These are phyloP conservation scores for Microdon myrmicae DNA, from an alignment of 2,888 invertebrate genomes.

Conservation along the genomic window DNA sequence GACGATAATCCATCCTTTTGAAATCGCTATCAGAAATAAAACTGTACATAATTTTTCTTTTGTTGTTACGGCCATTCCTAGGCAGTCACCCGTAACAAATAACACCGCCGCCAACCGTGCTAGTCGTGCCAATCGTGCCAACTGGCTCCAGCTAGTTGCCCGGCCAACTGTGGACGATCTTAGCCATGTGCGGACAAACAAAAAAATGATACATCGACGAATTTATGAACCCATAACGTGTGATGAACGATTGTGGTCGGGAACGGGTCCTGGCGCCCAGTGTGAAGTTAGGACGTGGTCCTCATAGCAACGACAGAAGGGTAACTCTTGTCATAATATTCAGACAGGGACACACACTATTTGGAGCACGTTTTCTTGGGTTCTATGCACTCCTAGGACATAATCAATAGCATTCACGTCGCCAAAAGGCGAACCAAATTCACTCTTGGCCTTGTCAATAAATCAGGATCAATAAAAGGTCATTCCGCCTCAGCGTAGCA, in stretches of 20 bases:
- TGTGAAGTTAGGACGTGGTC: constrained; percentile 10
- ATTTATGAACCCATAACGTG: constrained; percentile 50
- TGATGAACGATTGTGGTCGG: constrained; percentile 45
- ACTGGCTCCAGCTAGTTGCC: constrained; percentile 5
- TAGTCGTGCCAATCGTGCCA: background rate
- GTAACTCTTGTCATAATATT: constrained; percentile 28
- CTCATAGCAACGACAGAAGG: constrained; percentile 18
- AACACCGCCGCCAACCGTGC: constrained; percentile 30
- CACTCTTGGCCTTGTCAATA: constrained; percentile 36
- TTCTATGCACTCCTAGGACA: constrained; percentile 25
- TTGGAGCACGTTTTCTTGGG: constrained; percentile 27
- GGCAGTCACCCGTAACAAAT: constrained; percentile 46
- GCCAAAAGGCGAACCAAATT: constrained; percentile 13
- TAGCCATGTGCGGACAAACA: constrained; percentile 2
- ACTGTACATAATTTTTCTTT: constrained; percentile 43
- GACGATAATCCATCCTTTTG: constrained; percentile 50
- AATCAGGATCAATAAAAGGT: constrained; percentile 51
- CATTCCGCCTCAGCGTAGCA: constrained; percentile 16
- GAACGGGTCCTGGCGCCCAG: constrained; percentile 7
- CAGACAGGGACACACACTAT: no score
- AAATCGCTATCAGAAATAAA: constrained; percentile 41
- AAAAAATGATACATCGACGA: constrained; percentile 48
- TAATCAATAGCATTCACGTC: constrained; percentile 28
- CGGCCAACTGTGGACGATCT: no score
- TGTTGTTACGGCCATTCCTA: constrained; percentile 35